These are phyloP conservation scores for Aurelia sp. DNA, from an alignment of 30 jellyfish, hydroid and myxozoan genomes.

Conservation along the genomic window DNA sequence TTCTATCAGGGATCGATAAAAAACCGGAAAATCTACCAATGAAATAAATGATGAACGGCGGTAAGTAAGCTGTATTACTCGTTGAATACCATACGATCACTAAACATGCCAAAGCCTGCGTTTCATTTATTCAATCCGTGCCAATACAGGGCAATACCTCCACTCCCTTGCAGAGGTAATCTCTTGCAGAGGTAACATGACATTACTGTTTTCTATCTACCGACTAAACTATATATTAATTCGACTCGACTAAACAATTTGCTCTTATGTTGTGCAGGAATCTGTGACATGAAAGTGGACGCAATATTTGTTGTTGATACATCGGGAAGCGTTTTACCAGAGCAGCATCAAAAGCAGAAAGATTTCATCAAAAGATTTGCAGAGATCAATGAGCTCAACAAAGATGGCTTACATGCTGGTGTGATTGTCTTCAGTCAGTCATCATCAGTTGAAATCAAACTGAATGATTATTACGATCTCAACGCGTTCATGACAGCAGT, in stretches of 20 bases:
- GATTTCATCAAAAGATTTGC: conserved; percentile 57
- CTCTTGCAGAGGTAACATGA: no score
- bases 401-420: conserved; percentile 49
- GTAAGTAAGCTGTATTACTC: no score
- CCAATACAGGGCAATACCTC: no score
- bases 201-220: no score
- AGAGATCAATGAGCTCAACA: conserved; percentile 35
- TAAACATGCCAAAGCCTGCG: no score
- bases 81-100: no score
- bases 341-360: conserved; percentile 48
- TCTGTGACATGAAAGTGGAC: conserved; percentile 43
- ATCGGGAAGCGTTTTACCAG: conserved; percentile 57
- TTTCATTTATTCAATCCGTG: no score
- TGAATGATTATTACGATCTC: conserved; percentile 37
- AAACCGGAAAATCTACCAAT: no score
- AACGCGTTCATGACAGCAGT: conserved; percentile 40
- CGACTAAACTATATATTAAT: no score
- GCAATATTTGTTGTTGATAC: conserved; percentile 56
- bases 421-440: conserved; percentile 66
- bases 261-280: conserved; percentile 1
- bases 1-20: no score
- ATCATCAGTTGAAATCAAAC: conserved; percentile 52
- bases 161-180: no score
- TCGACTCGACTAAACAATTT: not conserved
- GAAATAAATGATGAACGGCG: no score